Percentiles rank a stretch among this genome's conserved stretches.
Conservation (phyloP, 2,113 vertebrate genomes). For the Athene noctua region DNA sequence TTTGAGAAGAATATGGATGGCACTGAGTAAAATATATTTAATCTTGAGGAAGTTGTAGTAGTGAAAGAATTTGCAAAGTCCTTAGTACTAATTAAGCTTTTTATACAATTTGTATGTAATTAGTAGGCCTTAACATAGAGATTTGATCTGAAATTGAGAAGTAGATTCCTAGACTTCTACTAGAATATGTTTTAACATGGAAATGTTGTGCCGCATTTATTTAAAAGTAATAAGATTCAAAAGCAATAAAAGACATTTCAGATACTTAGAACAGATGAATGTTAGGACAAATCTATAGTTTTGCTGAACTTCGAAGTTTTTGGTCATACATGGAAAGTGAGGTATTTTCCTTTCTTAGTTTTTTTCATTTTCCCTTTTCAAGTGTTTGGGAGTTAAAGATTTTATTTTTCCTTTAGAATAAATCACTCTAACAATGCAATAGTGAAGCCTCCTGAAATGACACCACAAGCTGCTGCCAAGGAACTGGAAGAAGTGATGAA, state of each 20-base stretch:
- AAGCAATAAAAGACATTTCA: not conserved
- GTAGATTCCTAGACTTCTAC: not conserved
- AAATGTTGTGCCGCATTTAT: not conserved
- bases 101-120: not conserved
- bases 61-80: not conserved
- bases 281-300: not conserved
- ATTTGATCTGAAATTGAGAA: not conserved
- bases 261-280: not conserved
- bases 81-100: not conserved
- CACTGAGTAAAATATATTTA: not conserved
- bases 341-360: not conserved
- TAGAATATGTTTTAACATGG: not conserved
- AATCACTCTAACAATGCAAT: slow-evolving; percentile 99
- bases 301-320: not conserved
- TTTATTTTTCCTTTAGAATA: slow-evolving; percentile 78
- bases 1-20: not conserved
- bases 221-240: not conserved
- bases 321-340: accelerated
- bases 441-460: slow-evolving; percentile 96
- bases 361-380: not conserved
- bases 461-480: slow-evolving; percentile 94
- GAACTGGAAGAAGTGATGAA: slow-evolving; percentile 97
- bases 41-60: not conserved
- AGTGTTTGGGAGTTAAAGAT: not conserved
- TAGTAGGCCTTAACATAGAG: not conserved